Evolutionary conservation across 2,797 vertebrate species (phyloP).

Genomic region (Mycteria americana): DNA sequence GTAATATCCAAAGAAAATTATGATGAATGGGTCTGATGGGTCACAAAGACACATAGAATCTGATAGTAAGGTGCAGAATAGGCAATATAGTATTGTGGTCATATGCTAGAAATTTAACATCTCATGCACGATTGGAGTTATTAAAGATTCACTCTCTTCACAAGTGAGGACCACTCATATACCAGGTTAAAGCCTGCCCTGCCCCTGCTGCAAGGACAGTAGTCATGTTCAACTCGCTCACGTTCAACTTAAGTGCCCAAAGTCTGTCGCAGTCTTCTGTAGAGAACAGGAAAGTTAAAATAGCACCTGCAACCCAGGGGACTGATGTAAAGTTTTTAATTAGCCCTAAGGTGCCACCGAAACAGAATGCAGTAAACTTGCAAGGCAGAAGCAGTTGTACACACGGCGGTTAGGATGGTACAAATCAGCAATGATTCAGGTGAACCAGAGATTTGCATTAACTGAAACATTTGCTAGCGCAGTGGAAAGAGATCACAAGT

Average conservation of each 20-base stretch:
- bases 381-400: neutral
- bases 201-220: neutral
- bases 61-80: neutral
- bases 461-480: neutral
- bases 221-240: neutral
- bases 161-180: fast-evolving
- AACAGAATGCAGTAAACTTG: neutral
- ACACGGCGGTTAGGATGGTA: neutral
- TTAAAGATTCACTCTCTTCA: neutral
- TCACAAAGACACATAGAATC: neutral
- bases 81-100: neutral
- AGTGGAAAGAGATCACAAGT: neutral
- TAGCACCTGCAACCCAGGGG: neutral
- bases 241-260: neutral
- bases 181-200: neutral
- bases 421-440: neutral
- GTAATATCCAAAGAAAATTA: neutral
- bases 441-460: neutral
- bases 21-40: neutral
- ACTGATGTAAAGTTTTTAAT: neutral
- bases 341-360: neutral
- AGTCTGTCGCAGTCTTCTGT: neutral
- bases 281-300: neutral
- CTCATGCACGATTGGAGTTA: neutral
- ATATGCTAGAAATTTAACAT: neutral